Evolutionary conservation across 1,140 invertebrate species (phyloP), one percentile per base, ranked within the genome.

Genomic region (Brachionus paranguensis): DNA sequence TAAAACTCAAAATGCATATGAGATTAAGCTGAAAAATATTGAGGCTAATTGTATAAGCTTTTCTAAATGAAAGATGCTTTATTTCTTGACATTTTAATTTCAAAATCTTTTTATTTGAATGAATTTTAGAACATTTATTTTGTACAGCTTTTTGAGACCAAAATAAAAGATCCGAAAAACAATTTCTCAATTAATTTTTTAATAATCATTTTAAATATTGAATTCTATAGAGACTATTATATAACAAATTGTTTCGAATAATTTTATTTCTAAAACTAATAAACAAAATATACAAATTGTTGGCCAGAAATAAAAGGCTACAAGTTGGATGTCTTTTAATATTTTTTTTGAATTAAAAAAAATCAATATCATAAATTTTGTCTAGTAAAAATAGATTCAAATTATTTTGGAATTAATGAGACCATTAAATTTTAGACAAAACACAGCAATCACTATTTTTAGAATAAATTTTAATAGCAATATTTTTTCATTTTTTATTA

Each of bases 21-120:
- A 43, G 68, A 72, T 72, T 72, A 72, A 6, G 65, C 11, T 24
- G 6, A 72, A 37, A 43, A 72, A 72, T 43, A 41, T 72, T 72
- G 6, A 43, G 33, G 17, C 43, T 72, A 72, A 72, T 72, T 72
- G 68, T 43, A 72, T 72, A 72, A 72, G 68, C 68, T 72, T 72
- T 68, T 72, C n/a, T 43, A n/a, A 20, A 43, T 72, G 5, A 72
- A 43, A 72, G 12, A 72, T n/a, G 41, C 37, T 43, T 43, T 41
- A 41, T 72, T 43, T 72, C 41, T 41, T 72, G 17, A 60, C 53
- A 60, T 60, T 60, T 60, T 60, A 20, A 60, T 60, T 60, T 60
- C 17, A 20, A 60, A 53, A 20, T 17, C 14, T 47, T 60, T 60
- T 60, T 20, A 60, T 60, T 60, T 60, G 8, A 24, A 60, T 20